A percentile compares a stretch with the other conserved stretches of the same genome.
Evolutionary conservation across 2,888 invertebrate species (phyloP).

Genomic region (Tanypteryx hageni): DNA sequence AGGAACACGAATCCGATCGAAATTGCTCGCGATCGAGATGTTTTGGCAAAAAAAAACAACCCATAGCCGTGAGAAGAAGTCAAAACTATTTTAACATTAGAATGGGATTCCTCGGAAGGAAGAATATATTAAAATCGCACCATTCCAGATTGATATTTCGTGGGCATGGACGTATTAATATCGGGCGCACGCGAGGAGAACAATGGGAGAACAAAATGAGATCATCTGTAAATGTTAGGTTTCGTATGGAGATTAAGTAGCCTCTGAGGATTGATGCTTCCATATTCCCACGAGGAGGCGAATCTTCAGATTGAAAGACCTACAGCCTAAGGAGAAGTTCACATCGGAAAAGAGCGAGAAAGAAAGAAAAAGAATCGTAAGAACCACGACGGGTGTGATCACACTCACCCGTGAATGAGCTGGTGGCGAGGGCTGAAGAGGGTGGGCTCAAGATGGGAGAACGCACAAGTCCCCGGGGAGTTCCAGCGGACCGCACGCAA

Average conservation of each 20-base stretch:
- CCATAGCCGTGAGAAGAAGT: not conserved
- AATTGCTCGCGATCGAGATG: not conserved
- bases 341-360: slow-evolving; percentile 28
- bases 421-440: not conserved
- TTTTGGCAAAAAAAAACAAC: not conserved
- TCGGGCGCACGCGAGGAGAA: not conserved
- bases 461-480: not conserved
- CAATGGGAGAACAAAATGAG: not conserved
- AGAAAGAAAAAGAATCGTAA: not conserved
- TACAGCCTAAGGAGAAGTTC: slow-evolving; percentile 26
- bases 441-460: not conserved
- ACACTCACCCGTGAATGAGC: slow-evolving; percentile 26
- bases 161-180: not conserved
- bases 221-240: slow-evolving; percentile 24
- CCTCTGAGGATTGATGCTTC: not conserved
- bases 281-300: not conserved
- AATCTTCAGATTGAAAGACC: slow-evolving; percentile 26
- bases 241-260: slow-evolving; percentile 20
- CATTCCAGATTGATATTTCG: not conserved
- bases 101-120: not conserved
- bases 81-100: not conserved
- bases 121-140: not conserved
- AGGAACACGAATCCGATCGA: not conserved
- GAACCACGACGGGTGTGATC: slow-evolving; percentile 28
- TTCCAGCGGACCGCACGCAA: not conserved